Evolutionary conservation across 2,113 vertebrate species (phyloP), one percentile per base, ranked within the genome.

Genomic region (Sturnus vulgaris): DNA sequence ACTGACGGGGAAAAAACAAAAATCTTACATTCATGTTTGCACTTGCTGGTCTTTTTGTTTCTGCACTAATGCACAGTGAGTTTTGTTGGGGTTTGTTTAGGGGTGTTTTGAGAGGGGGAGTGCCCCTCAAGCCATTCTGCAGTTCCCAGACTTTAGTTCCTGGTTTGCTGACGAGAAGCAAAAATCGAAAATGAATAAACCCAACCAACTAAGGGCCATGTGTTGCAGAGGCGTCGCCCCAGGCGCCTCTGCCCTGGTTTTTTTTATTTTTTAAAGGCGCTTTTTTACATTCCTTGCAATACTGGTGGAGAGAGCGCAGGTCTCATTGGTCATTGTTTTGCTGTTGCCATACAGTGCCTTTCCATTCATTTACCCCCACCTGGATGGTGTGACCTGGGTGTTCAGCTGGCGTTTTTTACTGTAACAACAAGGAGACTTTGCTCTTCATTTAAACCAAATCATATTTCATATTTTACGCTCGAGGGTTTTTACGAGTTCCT

Each of bases 311-410:
- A 98, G 98, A 97, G 98, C 97, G 98, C 97, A 98, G 98, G 98
- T 98, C 98, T 98, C 98, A 98, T 99, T 98, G 98, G 98, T 98
- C 96, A 94, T 98, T 98, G 97, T 90, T 96, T 98, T 98, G 99
- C 98, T 96, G 97, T 99, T 98, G 98, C 99, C 99, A 99, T 99
- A 99, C 99, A 99, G 99, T 99, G 99, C 99, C 99, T 99, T 99
- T 98, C 98, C 98, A 98, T 98, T 98, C 97, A 98, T 98, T 98
- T 99, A 98, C 93, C 98, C 98, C 98, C 98, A 98, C 97, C 98
- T 98, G 99, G 98, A 98, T 98, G 92, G 98, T 97, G 97, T 97
- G 97, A 85, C 87, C 97, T 98, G 98, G 98, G 98, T 97, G 98
- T 98, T 98, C 98, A 98, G 98, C 98, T 99, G 98, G 98, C 89